Base-by-base conservation (phyloP, 2,113 vertebrate species). In the Chelonoidis abingdonii region DNA sequence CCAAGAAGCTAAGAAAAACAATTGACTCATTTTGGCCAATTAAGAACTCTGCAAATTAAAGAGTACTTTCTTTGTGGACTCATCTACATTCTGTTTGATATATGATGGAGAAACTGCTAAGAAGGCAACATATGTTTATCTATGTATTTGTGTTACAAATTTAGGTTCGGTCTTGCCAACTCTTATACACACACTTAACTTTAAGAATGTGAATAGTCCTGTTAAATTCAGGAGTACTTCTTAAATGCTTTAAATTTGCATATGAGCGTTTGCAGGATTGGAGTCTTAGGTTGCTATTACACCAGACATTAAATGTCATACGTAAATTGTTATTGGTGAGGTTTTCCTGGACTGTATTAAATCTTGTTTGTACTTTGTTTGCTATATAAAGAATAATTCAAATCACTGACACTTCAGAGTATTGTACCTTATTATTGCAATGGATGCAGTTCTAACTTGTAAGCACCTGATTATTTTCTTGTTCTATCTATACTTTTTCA, bases 11-110 rank as follows among this genome's bases (percentile, higher is more conserved):
- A 44, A 54, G 47, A 90, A 91, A 93, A 93, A 84, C 0, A 35
- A 14, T 93, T 96, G 87, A 91, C 78, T 89, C 87, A 92, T 12
- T 86, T 21, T 80, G 85, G 92, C 47, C 81, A 83, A 83, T 89
- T 89, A 94, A 75, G 75, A 92, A 89, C 89, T 83, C 4, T 49
- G 75, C 80, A 79, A 81, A 92, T 83, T 89, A 56, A 94, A 24
- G 85, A 81, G 24, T 21, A 38, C 38, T 81, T 89, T 96, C 10
- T 0, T 53, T 35, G 4, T 76, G 72, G 41, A 78, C 89, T 53
- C 52, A 38, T 57, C 78, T 47, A 82, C 5, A 22, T 35, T 85
- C 89, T 35, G 86, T 81, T 10, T 80, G 57, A n/a, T 85, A 87
- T 3, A 10, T 10, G 9, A 31, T 27, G 56, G 38, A 80, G 81